phyloP scores from a whole-genome alignment of 2,113 vertebrate genomes.

The Spilogale gracilis region DNA sequence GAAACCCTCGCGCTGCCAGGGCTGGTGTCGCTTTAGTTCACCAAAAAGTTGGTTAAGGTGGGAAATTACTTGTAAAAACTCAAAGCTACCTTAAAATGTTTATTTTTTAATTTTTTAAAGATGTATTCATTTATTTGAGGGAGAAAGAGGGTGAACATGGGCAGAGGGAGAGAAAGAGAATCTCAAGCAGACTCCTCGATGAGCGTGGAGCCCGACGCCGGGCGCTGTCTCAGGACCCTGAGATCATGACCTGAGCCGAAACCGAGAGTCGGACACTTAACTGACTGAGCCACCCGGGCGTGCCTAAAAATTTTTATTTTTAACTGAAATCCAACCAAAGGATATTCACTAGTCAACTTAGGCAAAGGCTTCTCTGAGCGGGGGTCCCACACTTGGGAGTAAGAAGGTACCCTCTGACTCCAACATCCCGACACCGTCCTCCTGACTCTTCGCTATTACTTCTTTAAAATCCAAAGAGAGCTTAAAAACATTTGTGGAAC shows the following conservation, averaged over 20 bases:
- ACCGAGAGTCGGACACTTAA: not conserved
- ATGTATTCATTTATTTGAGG: not conserved
- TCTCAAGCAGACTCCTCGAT: not conserved
- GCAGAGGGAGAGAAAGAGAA: not conserved
- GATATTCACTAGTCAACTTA: not conserved
- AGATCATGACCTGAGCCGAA: not conserved
- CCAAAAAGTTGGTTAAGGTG: not conserved
- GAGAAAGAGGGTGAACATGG: not conserved
- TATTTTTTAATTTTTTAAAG: not conserved
- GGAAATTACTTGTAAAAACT: not conserved
- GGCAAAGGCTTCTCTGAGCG: fast-evolving
- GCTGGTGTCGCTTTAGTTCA: not conserved
- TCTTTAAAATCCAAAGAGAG: not conserved
- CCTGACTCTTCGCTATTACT: not conserved
- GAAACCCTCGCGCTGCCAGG: not conserved
- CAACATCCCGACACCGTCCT: fast-evolving
- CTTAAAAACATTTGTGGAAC: not conserved
- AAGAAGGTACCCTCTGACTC: fast-evolving
- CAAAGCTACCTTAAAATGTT: not conserved
- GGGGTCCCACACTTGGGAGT: fast-evolving
- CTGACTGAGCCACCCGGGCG: not conserved
- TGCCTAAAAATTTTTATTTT: not conserved
- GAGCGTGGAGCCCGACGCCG: not conserved
- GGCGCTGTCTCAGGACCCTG: not conserved
- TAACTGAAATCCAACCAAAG: not conserved